Base-by-base conservation (phyloP, 2,797 vertebrate species). In the Anguilla pacifica region DNA sequence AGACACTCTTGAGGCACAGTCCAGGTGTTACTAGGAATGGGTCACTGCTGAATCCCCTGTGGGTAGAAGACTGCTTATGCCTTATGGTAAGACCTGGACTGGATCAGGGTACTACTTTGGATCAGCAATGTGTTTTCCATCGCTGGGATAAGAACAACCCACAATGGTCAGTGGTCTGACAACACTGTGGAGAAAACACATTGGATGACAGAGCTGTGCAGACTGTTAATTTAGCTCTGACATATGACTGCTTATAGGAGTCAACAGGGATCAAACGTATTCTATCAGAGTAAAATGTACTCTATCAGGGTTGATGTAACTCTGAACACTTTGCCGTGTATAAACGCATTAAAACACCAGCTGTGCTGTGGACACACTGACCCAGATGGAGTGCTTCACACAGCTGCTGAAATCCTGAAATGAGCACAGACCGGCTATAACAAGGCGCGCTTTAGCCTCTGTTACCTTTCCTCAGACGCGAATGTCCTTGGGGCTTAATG, bases 401-500 rank as follows among this genome's bases (percentile, higher is more conserved):
- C 74, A 79, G 74, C 35, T 46, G 74, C 15, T 15, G 31, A 43
- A 9, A 43, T 43, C 35, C 72, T 3, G 72, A 39, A 77, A 77
- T 43, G 72, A 79, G 15, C 28, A 43, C 15, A 6, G 74, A 35
- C 17, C 74, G 6, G 31, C 74, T 19, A 79, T 31, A 79, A 43
- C 31, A 15, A 31, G n/a, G 9, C 25, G 7, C 4, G 70, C 31
- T 72, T 72, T 79, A 11, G 74, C 35, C 35, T 79, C 74, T 15
- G 74, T 19, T 79, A 43, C 31, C 13, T 35, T 43, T 43, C 74
- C 31, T 17, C 31, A 79, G 15, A 79, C 35, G 4, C 17, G 43
- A 35, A 79, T 43, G 74, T 79, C 74, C 74, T 79, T 79, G 74
- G 28, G 74, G 74, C 31, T 43, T 79, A 79, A 79, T 43, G 74